phyloP scores from a whole-genome alignment of 1,140 invertebrate species.

The Macrostomum lignano region DNA sequence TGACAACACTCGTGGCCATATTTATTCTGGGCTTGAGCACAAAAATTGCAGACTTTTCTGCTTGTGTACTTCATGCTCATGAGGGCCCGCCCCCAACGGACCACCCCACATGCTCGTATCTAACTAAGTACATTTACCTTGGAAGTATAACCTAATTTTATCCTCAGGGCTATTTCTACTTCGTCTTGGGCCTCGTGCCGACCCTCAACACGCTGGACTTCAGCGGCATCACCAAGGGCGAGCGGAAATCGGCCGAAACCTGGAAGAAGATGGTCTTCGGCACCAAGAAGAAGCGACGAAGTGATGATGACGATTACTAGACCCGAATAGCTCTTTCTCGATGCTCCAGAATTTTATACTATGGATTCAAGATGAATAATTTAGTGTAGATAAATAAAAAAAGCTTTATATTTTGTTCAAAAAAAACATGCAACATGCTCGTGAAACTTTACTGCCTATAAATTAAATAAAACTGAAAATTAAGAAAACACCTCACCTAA shows the following conservation, averaged over 20 bases:
- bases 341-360: background rate
- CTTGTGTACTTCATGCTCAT: background rate
- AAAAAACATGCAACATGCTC: no score
- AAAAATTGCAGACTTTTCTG: background rate
- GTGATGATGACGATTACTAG: background rate
- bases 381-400: no score
- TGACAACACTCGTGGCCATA: no score
- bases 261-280: background rate
- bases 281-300: background rate
- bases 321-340: background rate
- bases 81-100: no score
- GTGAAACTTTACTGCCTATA: no score
- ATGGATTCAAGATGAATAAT: no score
- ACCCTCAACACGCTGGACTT: background rate
- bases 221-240: background rate
- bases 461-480: no score
- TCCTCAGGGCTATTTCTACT: slow-evolving; percentile 1
- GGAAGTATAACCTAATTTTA: no score
- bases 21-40: background rate
- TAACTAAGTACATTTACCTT: no score
- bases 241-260: slow-evolving; percentile 1
- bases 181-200: background rate
- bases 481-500: no score
- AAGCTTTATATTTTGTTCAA: no score
- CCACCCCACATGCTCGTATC: no score